Evolutionary conservation across 2,888 invertebrate genomes (phyloP), one percentile per base, ranked within the genome.

Genomic region (Aspidapion aeneum): DNA sequence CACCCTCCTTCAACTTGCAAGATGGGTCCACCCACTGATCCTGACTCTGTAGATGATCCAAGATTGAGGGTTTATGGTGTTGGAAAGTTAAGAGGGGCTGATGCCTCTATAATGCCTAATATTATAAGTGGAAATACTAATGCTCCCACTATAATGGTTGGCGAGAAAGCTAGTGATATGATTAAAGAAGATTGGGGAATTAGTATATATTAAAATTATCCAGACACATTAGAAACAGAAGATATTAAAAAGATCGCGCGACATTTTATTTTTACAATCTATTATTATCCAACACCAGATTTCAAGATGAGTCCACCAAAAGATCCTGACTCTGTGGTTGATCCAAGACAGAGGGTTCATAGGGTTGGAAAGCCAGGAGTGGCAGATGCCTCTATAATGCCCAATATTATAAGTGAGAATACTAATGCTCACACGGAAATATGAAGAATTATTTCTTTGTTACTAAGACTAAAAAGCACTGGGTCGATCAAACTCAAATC

Each of bases 61-160:
- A 81, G 93, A 58, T 78, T 94, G 58, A 83, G 87, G 19, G 93
- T 94, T 1, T 88, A 92, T 68, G 94, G 93, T 0, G 86, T 94
- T 0, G 85, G 87, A 1, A 89, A 90, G 21, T 79, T 94, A 20
- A 83, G 94, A 65, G 91, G 94, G 0, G 88, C 89, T 0, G 94
- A 94, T 75, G 93, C 93, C 0, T 92, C 93, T 67, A 88, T 95
- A 59, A 94, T 95, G 94, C 94, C 94, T 0, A 88, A 85, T 1
- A 94, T 95, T 65, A 87, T 93, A 16, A 94, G 93, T 75, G 94
- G 94, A 0, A 94, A 95, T 80, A 93, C 94, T 0, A 94, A 94
- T 77, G 94, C 94, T 1, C 93, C 93, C 0, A 87, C 88, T 1
- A 93, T 95, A 55, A 94, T 94, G 93, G 94, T 95, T 59, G 95